Evolutionary conservation across 2,797 vertebrate genomes (phyloP).

Genomic region (Taenioides sp.): DNA sequence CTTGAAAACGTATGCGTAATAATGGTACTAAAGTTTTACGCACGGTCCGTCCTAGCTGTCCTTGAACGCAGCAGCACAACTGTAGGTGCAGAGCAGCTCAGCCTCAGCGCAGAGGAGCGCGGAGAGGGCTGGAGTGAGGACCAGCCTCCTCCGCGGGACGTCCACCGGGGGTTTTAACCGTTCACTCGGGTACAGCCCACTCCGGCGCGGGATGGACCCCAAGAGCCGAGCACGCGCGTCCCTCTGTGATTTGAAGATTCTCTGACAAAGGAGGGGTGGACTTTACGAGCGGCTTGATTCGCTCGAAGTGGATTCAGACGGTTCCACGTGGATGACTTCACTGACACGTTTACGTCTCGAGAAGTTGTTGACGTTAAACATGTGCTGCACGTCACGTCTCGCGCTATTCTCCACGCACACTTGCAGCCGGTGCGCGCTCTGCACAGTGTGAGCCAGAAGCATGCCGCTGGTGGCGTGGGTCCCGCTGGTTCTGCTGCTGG

Average conservation of each 20-base stretch:
- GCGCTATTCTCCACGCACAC: not conserved
- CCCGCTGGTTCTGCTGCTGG: constrained; percentile 72
- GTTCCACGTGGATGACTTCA: constrained; percentile 26
- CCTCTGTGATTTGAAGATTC: not conserved
- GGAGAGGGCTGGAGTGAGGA: constrained; percentile 9
- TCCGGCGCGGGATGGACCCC: constrained; percentile 37
- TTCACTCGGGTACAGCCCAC: constrained; percentile 3
- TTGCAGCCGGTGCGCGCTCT: not conserved
- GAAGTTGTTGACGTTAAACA: constrained; percentile 51
- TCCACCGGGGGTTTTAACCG: not conserved
- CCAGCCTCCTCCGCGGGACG: constrained; percentile 17
- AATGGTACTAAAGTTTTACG: not conserved
- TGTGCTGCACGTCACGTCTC: constrained; percentile 23
- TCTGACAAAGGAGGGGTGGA: constrained; percentile 14
- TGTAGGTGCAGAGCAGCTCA: not conserved
- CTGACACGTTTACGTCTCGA: constrained; percentile 20
- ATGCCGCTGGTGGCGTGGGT: constrained; percentile 71
- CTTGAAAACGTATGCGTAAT: not conserved
- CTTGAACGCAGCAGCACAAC: constrained; percentile 33
- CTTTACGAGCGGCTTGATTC: not conserved
- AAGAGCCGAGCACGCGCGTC: constrained; percentile 13
- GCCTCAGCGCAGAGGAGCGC: constrained; percentile 4
- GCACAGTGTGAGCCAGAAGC: constrained; percentile 27
- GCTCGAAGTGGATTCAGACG: not conserved
- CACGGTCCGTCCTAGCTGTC: not conserved